Percentiles rank a stretch among this genome's conserved stretches.
These are phyloP conservation scores for Phaethon lepturus DNA, from an alignment of 2,113 vertebrate genomes.

Conservation along the genomic window DNA sequence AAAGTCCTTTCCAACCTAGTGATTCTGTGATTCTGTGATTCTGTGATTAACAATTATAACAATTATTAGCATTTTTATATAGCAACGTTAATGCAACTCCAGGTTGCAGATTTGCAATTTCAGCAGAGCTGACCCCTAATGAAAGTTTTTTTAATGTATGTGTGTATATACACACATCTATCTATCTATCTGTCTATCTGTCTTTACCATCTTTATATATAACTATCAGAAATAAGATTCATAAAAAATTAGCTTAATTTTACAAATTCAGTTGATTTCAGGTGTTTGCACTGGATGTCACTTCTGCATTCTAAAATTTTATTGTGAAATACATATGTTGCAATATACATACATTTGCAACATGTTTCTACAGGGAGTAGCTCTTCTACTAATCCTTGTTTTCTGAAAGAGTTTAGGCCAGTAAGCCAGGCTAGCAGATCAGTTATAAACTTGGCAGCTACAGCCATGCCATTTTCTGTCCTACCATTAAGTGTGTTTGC, in stretches of 20 bases:
- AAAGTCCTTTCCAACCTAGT: too few relatives aligned
- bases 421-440: neutral
- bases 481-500: neutral
- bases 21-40: neutral
- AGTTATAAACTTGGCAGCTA: neutral
- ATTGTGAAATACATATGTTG: neutral
- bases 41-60: neutral
- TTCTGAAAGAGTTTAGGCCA: neutral
- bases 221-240: neutral
- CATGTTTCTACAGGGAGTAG: neutral
- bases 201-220: neutral
- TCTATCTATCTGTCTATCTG: neutral
- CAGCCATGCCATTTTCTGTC: neutral
- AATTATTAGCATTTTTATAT: too few relatives aligned
- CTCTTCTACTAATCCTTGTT: neutral
- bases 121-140: neutral
- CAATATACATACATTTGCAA: neutral
- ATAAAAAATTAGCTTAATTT: neutral
- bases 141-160: neutral
- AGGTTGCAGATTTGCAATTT: neutral
- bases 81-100: neutral
- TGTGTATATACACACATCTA: neutral
- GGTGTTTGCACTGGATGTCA: neutral
- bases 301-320: neutral
- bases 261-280: neutral